These are phyloP conservation scores for Diloba caeruleocephala DNA, from an alignment of 2,888 invertebrate species.

Conservation along the genomic window DNA sequence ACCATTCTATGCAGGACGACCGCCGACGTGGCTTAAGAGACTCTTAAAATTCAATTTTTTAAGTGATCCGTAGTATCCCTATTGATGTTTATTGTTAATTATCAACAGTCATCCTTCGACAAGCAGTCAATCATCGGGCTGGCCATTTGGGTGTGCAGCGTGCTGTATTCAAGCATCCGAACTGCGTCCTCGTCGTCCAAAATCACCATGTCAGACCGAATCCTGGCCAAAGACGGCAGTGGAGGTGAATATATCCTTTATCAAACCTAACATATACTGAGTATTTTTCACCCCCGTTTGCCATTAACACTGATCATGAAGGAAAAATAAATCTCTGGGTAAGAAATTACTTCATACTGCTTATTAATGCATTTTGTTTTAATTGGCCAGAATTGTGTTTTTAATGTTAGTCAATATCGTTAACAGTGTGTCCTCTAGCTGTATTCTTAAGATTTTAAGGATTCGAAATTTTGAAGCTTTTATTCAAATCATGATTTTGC, in stretches of 20 bases:
- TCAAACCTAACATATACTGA: slow-evolving; percentile 7
- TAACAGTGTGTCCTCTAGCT: slow-evolving; percentile 49
- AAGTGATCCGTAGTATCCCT: no score
- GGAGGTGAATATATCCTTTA: slow-evolving; percentile 88
- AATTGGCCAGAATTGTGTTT: slow-evolving; percentile 13
- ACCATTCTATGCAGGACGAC: no score
- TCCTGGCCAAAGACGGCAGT: slow-evolving; percentile 92
- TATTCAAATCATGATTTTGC: slow-evolving; percentile 18
- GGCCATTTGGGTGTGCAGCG: slow-evolving; percentile 97
- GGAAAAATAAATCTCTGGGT: slow-evolving; percentile 23
- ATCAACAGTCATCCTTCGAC: slow-evolving; percentile 91
- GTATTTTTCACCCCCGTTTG: slow-evolving; percentile 6
- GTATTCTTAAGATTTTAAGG: slow-evolving; percentile 19
- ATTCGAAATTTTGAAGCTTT: neutral
- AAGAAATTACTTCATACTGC: slow-evolving; percentile 17
- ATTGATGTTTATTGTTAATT: no score
- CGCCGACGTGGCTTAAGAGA: no score
- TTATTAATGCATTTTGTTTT: slow-evolving; percentile 18
- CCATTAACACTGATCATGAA: slow-evolving; percentile 12
- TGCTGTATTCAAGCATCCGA: slow-evolving; percentile 98
- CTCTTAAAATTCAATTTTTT: no score
- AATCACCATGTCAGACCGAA: slow-evolving; percentile 95
- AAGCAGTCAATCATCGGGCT: slow-evolving; percentile 97
- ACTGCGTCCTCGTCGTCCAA: slow-evolving; percentile 98
- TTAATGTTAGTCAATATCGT: slow-evolving; percentile 27